Percentiles rank a stretch among this genome's conserved stretches.
Evolutionary conservation across 2,888 invertebrate genomes (phyloP).

Genomic region (Polymixis flavicincta): DNA sequence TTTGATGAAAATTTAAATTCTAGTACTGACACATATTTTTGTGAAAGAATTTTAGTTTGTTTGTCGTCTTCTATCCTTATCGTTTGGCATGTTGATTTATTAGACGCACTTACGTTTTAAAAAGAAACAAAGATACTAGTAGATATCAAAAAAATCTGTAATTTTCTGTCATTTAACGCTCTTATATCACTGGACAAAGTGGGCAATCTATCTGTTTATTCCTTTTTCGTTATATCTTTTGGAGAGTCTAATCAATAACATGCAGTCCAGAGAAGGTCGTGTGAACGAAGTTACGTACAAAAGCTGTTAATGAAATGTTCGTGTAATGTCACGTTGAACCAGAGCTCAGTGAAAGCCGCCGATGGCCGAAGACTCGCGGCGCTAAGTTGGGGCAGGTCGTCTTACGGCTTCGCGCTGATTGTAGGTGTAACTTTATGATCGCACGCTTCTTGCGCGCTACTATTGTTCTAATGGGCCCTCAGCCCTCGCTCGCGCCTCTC

Average conservation of each 20-base stretch:
- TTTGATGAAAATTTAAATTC: constrained; percentile 44
- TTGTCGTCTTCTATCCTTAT: constrained; percentile 3
- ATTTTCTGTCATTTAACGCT: neutral
- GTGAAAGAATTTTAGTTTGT: neutral
- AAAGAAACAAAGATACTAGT: neutral
- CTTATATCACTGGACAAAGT: neutral
- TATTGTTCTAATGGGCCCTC: constrained; percentile 87
- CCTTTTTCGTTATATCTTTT: neutral
- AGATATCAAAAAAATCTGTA: neutral
- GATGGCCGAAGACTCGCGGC: constrained; percentile 73
- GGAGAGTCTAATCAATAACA: constrained; percentile 25
- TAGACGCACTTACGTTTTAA: neutral
- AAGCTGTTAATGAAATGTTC: constrained; percentile 55
- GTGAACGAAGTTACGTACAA: constrained; percentile 19
- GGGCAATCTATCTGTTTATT: neutral
- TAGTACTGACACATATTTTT: constrained; percentile 21
- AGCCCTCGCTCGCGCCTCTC: constrained; percentile 75
- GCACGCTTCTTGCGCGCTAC: constrained; percentile 86
- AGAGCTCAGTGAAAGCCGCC: constrained; percentile 62
- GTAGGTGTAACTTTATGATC: constrained; percentile 87
- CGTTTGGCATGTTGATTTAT: neutral
- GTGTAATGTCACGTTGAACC: constrained; percentile 56
- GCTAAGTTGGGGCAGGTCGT: constrained; percentile 83
- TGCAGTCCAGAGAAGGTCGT: constrained; percentile 17
- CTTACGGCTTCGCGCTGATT: constrained; percentile 80